phyloP scores from a whole-genome alignment of 2,888 invertebrate species.

The Apotomis betuletana region DNA sequence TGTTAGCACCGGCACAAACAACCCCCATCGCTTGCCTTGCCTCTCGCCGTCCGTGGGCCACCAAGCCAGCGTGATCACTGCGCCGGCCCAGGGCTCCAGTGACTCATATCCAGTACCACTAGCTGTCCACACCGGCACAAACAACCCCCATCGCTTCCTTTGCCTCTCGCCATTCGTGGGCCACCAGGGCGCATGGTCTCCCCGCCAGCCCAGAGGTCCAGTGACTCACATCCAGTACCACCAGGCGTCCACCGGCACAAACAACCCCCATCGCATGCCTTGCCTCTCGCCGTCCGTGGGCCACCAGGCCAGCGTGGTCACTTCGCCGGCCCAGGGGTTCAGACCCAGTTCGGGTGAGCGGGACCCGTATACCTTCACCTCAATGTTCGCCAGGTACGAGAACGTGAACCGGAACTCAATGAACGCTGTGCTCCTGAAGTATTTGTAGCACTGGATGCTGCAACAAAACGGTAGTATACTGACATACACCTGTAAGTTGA shows the following conservation, averaged over 20 bases:
- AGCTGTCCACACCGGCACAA: too few relatives aligned
- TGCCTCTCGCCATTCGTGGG: too few relatives aligned
- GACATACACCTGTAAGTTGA: too few relatives aligned
- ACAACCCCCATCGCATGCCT: conserved; percentile 28
- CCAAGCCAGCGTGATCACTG: too few relatives aligned
- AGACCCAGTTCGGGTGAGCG: conserved; percentile 45
- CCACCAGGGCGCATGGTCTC: too few relatives aligned
- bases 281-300: conserved; percentile 45
- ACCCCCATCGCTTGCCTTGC: neutral
- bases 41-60: neutral
- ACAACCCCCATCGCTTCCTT: too few relatives aligned
- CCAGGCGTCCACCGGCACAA: conserved; percentile 29
- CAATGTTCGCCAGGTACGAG: conserved; percentile 58
- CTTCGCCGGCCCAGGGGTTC: conserved; percentile 50
- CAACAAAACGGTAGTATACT: conserved; percentile 32
- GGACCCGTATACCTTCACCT: conserved; percentile 58
- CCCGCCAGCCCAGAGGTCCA: too few relatives aligned
- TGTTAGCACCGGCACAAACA: neutral
- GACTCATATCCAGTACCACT: neutral
- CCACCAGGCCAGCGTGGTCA: conserved; percentile 54
- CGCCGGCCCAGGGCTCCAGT: too few relatives aligned
- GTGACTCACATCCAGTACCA: conserved; percentile 22
- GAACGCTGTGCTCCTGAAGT: conserved; percentile 62
- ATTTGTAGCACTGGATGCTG: conserved; percentile 63
- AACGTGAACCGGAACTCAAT: conserved; percentile 64